phyloP scores from a whole-genome alignment of 2,888 invertebrate genomes.

The Hirtodrosophila duncani region DNA sequence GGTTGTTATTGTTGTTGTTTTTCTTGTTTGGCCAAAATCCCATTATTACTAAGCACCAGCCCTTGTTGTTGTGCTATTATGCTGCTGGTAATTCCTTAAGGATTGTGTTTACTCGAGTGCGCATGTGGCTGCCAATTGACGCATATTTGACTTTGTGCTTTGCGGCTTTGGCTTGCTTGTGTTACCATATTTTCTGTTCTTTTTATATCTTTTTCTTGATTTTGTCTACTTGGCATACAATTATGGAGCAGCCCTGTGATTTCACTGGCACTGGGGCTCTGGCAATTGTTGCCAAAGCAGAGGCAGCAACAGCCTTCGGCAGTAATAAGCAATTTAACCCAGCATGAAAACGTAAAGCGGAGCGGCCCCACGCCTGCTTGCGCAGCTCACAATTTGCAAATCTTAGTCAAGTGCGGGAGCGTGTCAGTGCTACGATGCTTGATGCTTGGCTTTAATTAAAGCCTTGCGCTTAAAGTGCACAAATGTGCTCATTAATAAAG shows the following conservation, averaged over 20 bases:
- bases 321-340: slow-evolving; percentile 60
- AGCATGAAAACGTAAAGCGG: slow-evolving; percentile 36
- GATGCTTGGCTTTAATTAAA: slow-evolving; percentile 43
- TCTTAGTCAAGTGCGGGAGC: slow-evolving; percentile 10
- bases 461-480: slow-evolving; percentile 46
- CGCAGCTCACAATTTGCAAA: slow-evolving; percentile 27
- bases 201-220: slow-evolving; percentile 1
- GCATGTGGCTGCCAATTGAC: slow-evolving; percentile 71
- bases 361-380: slow-evolving; percentile 28
- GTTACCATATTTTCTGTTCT: no score
- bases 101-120: slow-evolving; percentile 70
- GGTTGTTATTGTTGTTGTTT: slow-evolving; percentile 3
- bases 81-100: slow-evolving; percentile 65
- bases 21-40: slow-evolving; percentile 32
- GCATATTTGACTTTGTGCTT: slow-evolving; percentile 64
- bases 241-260: slow-evolving; percentile 64
- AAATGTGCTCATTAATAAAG: slow-evolving; percentile 59
- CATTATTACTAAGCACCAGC: slow-evolving; percentile 57
- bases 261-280: slow-evolving; percentile 56
- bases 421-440: slow-evolving; percentile 17
- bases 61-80: slow-evolving; percentile 44
- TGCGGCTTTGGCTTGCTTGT: slow-evolving; percentile 7
- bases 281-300: slow-evolving; percentile 48
- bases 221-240: slow-evolving; percentile 36
- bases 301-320: slow-evolving; percentile 31